A percentile compares a stretch with the other conserved stretches of the same genome.
Evolutionary conservation across 2,797 vertebrate genomes (phyloP).

Genomic region (Cercopithecus diana): DNA sequence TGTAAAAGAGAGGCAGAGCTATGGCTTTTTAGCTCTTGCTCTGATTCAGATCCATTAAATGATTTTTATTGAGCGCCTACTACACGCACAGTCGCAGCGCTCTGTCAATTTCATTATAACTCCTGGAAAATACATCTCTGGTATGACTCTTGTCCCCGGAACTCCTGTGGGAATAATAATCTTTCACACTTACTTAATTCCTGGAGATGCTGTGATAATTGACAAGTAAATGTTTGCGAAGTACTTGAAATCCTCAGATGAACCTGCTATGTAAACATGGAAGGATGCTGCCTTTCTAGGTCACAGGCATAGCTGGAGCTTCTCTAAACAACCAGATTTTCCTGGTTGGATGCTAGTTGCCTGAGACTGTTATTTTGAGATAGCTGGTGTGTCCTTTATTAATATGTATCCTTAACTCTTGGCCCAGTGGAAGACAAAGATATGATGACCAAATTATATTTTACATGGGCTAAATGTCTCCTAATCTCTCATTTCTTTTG

Average conservation of each 20-base stretch:
- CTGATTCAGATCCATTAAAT: neutral
- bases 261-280: constrained; percentile 53
- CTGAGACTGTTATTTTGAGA: constrained; percentile 3
- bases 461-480: constrained; percentile 6
- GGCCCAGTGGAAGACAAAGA: neutral
- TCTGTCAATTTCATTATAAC: neutral
- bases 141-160: constrained; percentile 1
- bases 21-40: neutral
- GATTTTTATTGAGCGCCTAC: neutral
- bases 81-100: neutral
- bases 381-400: constrained; percentile 26
- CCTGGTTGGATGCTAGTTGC: constrained; percentile 40
- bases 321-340: constrained; percentile 52
- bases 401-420: constrained; percentile 31
- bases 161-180: constrained; percentile 55
- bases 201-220: constrained; percentile 65
- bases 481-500: constrained; percentile 23
- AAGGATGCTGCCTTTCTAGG: constrained; percentile 37
- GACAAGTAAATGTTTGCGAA: constrained; percentile 64
- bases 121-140: constrained; percentile 7
- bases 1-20: neutral
- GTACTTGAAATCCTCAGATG: constrained; percentile 42
- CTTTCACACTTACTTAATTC: constrained; percentile 53
- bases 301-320: neutral
- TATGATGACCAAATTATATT: constrained; percentile 51